Base-by-base conservation (phyloP, 2,797 vertebrate genomes). In the Girardinus metallicus region DNA sequence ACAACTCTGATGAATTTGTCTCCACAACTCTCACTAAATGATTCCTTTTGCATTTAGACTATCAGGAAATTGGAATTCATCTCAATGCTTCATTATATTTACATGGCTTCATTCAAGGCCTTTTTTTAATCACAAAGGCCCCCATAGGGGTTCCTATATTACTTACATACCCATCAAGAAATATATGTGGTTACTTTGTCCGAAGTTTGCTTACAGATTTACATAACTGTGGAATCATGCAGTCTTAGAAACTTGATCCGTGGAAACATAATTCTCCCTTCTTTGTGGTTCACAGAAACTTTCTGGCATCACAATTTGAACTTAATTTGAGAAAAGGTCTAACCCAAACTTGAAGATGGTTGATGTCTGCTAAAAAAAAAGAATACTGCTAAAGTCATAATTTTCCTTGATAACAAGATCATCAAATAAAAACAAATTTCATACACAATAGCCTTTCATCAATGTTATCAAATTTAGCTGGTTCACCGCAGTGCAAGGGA, bases 401-500 rank as follows among this genome's bases (percentile, higher is more conserved):
- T 88, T 89, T 88, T 72, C 72, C 78, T 85, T 44, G 55, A 84
- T 80, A 71, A 36, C 39, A n/a, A 84, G 72, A 3, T 34, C 5
- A 62, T 62, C 31, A 75, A 78, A 75, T 79, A 81, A 73, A 44
- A 43, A 43, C 7, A 60, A 72, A 31, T 72, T 64, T 15, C 34
- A 11, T 51, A 72, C 29, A 36, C 91, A 88, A 86, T 51, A 74
- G 41, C 84, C 83, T 86, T 79, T 74, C 82, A 87, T 72, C 68
- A 57, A 72, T 76, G 89, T 91, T 86, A 89, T 91, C 84, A 90
- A 89, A 94, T 91, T 83, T 51, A 88, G 83, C 83, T 55, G 76
- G 82, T 86, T 93, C 91, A 84, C 88, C 90, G 91, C 91, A 93
- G 90, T 90, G 89, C 85, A 90, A 89, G 89, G 85, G 84, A 91